Base-by-base conservation (phyloP, 2,797 vertebrate genomes). In the Taenioides sp. region DNA sequence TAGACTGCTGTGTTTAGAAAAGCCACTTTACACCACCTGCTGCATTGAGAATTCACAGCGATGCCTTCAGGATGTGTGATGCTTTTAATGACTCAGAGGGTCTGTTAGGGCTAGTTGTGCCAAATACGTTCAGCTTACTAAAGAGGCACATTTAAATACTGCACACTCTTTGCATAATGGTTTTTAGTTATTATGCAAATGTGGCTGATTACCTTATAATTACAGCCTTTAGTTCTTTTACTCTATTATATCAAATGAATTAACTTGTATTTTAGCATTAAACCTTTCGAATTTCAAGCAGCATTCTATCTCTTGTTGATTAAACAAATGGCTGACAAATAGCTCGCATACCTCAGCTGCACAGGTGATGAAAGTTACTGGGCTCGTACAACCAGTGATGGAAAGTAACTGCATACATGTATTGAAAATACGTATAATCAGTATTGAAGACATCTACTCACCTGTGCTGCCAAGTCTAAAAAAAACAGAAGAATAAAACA, bases 11-110 rank as follows among this genome's bases (percentile, higher is more conserved):
- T 23, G 43, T 49, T 64, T 64, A 23, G 40, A 49, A 47, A 25
- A 27, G 40, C 22, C 40, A 25, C 40, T 65, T 65, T 27, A 65
- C 43, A 52, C 65, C 64, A 65, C 64, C 63, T 25, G 43, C 64
- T 52, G 65, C 27, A 52, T 14, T 50, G 17, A 65, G 23, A 18
- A 27, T 50, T 54, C 49, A 28, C 47, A 20, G 18, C 17, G 49
- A n/a, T n/a, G 65, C 65, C 63, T 49, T 27, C 43, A 65, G 63
- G 63, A 17, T 43, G 7, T 43, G 17, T 65, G 63, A 65, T 18
- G 43, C 62, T 47, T 62, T 49, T 18, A 31, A 28, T 52, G 49
- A 67, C 49, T 67, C 49, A 67, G 27, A 54, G 10, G 50, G 49
- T 67, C 49, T 67, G 47, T 67, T 34, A 5, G 65, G 49, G 47